These are phyloP conservation scores for Stenopsyche tienmushanensis DNA, from an alignment of 1,140 invertebrate species.

Conservation along the genomic window DNA sequence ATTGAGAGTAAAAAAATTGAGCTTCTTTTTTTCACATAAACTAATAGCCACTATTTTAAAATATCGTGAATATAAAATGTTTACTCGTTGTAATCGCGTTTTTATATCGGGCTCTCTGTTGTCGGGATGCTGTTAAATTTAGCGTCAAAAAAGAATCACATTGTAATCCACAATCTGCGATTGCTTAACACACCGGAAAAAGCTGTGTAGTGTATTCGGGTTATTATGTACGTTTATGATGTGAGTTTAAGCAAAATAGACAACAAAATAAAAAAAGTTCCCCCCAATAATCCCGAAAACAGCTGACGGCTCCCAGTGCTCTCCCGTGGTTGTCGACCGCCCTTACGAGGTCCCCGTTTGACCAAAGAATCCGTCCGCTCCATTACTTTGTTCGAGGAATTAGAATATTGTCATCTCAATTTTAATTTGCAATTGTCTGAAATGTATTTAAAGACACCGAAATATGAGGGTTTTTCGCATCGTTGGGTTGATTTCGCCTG, in stretches of 20 bases:
- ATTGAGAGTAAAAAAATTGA: too few species aligned
- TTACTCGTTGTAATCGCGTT: background rate
- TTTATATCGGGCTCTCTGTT: too few species aligned
- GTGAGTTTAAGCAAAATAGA: constrained; percentile 18
- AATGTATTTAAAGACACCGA: background rate
- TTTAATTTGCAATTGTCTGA: background rate
- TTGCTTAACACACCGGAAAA: constrained; percentile 1
- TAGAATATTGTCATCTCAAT: too few species aligned
- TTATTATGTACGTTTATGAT: constrained; percentile 5
- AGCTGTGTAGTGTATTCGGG: background rate
- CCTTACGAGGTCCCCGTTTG: too few species aligned
- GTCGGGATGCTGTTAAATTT: background rate
- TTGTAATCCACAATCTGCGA: background rate
- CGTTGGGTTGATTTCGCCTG: too few species aligned
- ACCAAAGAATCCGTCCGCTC: background rate
- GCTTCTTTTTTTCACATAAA: too few species aligned
- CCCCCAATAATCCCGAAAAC: constrained; percentile 7
- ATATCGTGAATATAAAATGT: too few species aligned
- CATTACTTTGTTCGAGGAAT: background rate
- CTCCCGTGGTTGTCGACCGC: background rate
- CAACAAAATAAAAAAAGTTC: constrained; percentile 15
- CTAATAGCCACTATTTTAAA: too few species aligned
- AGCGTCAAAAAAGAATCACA: constrained; percentile 14
- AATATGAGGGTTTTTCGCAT: too few species aligned
- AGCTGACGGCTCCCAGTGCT: constrained; percentile 11